phyloP scores from a whole-genome alignment of 2,113 vertebrate genomes.

The Galbula dea region DNA sequence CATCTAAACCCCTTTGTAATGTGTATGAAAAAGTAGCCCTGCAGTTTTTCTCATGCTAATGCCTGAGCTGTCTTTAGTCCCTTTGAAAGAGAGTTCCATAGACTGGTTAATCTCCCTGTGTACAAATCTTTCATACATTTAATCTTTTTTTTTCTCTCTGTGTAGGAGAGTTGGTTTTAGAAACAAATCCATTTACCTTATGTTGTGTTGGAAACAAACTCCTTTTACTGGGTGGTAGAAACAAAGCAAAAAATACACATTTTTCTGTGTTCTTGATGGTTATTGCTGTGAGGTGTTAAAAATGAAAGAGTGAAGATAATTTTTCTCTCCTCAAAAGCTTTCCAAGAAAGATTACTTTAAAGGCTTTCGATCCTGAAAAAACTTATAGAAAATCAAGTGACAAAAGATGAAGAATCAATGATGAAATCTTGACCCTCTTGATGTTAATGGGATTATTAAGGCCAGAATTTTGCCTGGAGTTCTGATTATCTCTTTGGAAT shows the following conservation, averaged over 20 bases:
- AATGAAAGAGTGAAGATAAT: background rate
- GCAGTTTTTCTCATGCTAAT: conserved; percentile 41
- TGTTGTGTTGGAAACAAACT: background rate
- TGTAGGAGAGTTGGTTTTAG: background rate
- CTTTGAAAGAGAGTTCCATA: background rate
- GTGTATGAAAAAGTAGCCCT: background rate
- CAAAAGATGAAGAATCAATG: background rate
- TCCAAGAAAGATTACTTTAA: background rate
- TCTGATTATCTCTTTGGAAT: background rate
- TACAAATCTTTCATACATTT: conserved; percentile 7
- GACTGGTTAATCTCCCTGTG: conserved; percentile 22
- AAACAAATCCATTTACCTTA: conserved; percentile 9
- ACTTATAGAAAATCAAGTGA: background rate
- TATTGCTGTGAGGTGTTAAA: background rate
- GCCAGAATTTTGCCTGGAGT: background rate
- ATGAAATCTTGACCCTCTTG: background rate
- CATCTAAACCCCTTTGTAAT: background rate
- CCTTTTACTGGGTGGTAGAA: background rate
- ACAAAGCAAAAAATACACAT: background rate
- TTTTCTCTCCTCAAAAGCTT: background rate
- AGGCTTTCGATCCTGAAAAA: background rate
- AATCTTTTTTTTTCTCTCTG: background rate
- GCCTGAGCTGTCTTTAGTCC: background rate
- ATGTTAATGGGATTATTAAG: background rate
- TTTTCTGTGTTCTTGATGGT: background rate